Base-by-base conservation (phyloP, 2,888 invertebrate genomes). In the Diarsia dahlii region DNA sequence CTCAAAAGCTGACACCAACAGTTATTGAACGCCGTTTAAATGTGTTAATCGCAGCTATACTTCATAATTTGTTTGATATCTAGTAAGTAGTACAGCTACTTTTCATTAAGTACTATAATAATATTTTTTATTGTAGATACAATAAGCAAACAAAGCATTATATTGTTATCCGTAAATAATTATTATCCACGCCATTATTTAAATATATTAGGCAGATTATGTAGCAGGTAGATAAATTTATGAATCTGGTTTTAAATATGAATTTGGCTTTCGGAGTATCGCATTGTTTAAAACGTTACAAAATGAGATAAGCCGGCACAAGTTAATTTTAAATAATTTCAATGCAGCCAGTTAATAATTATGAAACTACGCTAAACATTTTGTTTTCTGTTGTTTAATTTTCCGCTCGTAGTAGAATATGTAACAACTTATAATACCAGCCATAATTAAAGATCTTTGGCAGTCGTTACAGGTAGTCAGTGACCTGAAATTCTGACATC, bases 281-380 rank as follows among this genome's bases (percentile, higher is more conserved):
- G 8, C 20, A 34, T 62, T 76, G 13, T 69, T 68, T 68, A n/a
- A 39, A 62, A 68, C 46, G 12, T 3, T n/a, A 62, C 28, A 23
- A 54, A 52, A 52, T 46, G 76, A n/a, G 1, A 28, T 39, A 4
- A 20, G 62, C 12, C 23, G 20, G 9, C 20, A 60, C 46, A 20
- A 48, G 23, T 62, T 39, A 20, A 68, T 54, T 75, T 67, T 20
- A 60, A 76, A 60, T 39, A 39, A 20, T 54, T 62, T 48, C 48
- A 13, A 60, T 60, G 3, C 23, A 20, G 46, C 2, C 1, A 1
- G 56, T 8, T 9, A 18, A 39, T 39, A 23, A 68, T 15, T 10
- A 28, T 20, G 10, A 58, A 54, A 76, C 23, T 46, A 54, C 20
- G 20, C 4, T 9, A 48, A 28, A n/a, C 1, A n/a, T 50, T 50